Evolutionary conservation across 2,113 vertebrate species (phyloP).

Genomic region (Tenebrosternarchus preto): DNA sequence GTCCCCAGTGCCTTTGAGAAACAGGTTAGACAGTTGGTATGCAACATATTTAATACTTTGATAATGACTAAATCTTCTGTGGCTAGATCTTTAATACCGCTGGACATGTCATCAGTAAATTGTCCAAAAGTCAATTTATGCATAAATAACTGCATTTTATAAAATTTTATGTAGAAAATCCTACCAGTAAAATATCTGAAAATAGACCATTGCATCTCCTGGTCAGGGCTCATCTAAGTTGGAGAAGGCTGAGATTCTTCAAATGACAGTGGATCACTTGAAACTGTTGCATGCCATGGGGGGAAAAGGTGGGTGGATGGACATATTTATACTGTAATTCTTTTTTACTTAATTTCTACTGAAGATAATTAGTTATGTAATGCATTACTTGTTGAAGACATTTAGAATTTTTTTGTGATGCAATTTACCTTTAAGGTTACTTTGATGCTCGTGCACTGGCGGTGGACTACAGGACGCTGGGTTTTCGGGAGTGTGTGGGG

Average conservation of each 20-base stretch:
- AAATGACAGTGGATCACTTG: conserved; percentile 95
- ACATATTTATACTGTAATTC: background rate
- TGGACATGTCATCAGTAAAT: background rate
- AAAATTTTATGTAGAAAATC: conserved; percentile 1
- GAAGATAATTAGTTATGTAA: too few species aligned
- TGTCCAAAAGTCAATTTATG: background rate
- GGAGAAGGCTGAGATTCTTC: conserved; percentile 94
- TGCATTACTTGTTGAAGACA: too few species aligned
- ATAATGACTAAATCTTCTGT: background rate
- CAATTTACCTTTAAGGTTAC: conserved; percentile 78
- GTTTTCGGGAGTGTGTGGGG: conserved; percentile 91
- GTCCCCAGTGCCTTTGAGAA: conserved; percentile 93
- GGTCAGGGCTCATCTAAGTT: conserved; percentile 90
- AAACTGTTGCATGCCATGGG: conserved; percentile 92
- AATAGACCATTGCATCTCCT: background rate
- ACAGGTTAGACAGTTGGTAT: conserved; percentile 72
- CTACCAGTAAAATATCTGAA: background rate
- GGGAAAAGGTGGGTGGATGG: conserved; percentile 79
- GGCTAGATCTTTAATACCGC: background rate
- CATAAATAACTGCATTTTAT: too few species aligned
- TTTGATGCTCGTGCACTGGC: conserved; percentile 88
- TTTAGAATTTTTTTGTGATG: background rate
- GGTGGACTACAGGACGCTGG: conserved; percentile 91
- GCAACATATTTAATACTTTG: background rate
- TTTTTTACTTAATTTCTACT: too few species aligned